These are phyloP conservation scores for Caenorhabditis sp. DNA, from an alignment of 2,888 invertebrate genomes.

Conservation along the genomic window DNA sequence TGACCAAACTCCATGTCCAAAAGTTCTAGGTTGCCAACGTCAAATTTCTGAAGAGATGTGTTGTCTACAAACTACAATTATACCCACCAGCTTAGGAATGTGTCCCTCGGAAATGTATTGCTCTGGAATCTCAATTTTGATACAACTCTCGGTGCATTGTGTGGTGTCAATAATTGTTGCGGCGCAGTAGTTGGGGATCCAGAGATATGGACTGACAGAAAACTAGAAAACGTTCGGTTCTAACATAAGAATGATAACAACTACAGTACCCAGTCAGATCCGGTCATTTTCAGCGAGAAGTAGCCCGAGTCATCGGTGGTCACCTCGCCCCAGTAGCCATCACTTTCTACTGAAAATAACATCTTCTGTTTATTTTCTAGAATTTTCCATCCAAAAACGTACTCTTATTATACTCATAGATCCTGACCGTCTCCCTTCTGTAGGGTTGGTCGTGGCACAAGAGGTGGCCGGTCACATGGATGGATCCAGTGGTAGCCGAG, in stretches of 20 bases:
- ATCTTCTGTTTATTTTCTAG: too few species aligned
- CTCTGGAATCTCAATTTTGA: background rate
- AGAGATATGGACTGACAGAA: background rate
- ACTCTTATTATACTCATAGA: background rate
- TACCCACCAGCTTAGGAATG: background rate
- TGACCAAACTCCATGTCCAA: background rate
- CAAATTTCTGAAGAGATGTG: background rate
- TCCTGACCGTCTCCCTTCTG: background rate
- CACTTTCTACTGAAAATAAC: background rate
- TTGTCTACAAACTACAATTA: background rate
- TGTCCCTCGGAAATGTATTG: background rate
- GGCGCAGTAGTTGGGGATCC: background rate
- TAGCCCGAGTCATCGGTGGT: constrained; percentile 1
- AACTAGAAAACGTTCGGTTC: too few species aligned
- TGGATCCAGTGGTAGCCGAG: constrained; percentile 1
- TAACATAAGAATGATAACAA: background rate
- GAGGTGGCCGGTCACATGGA: background rate
- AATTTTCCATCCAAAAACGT: too few species aligned
- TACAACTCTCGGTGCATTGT: constrained; percentile 5
- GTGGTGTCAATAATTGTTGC: background rate
- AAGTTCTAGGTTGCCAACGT: background rate
- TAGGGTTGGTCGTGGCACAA: constrained; percentile 3
- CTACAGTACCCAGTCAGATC: background rate
- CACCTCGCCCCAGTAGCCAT: background rate
- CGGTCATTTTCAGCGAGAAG: constrained; percentile 8